phyloP scores from a whole-genome alignment of 2,888 invertebrate genomes.

The Micropterix aruncella region DNA sequence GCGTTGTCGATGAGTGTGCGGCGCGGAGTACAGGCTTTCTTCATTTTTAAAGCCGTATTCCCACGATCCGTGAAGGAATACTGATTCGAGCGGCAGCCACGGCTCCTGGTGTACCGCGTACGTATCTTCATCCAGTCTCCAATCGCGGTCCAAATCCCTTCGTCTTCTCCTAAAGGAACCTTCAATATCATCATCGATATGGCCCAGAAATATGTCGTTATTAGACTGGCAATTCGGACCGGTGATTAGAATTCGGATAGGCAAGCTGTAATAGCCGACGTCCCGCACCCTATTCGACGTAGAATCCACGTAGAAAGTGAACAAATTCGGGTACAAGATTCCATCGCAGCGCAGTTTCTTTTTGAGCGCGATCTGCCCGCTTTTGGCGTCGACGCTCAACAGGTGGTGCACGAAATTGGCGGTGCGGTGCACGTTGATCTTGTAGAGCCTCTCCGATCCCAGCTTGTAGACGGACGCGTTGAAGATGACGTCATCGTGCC shows the following conservation, averaged over 20 bases:
- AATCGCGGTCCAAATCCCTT: constrained; percentile 26
- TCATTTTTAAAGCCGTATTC: background rate
- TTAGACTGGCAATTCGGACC: constrained; percentile 57
- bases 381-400: constrained; percentile 58
- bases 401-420: constrained; percentile 71
- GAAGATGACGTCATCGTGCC: constrained; percentile 54
- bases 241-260: constrained; percentile 59
- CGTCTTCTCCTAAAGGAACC: constrained; percentile 27
- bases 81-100: background rate
- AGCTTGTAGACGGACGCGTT: constrained; percentile 70
- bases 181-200: constrained; percentile 39
- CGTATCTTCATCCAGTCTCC: constrained; percentile 31
- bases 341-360: constrained; percentile 66
- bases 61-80: background rate
- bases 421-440: constrained; percentile 66
- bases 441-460: constrained; percentile 65
- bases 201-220: constrained; percentile 43
- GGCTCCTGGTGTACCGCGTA: constrained; percentile 18
- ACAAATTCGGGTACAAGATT: constrained; percentile 68
- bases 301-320: constrained; percentile 78
- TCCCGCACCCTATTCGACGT: constrained; percentile 64
- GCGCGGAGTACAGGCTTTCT: background rate
- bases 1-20: constrained; percentile 25
- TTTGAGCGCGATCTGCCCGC: constrained; percentile 59
- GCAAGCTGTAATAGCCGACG: constrained; percentile 72